These are phyloP conservation scores for Hemiscyllium ocellatum DNA, from an alignment of 2,113 vertebrate species.

Conservation along the genomic window DNA sequence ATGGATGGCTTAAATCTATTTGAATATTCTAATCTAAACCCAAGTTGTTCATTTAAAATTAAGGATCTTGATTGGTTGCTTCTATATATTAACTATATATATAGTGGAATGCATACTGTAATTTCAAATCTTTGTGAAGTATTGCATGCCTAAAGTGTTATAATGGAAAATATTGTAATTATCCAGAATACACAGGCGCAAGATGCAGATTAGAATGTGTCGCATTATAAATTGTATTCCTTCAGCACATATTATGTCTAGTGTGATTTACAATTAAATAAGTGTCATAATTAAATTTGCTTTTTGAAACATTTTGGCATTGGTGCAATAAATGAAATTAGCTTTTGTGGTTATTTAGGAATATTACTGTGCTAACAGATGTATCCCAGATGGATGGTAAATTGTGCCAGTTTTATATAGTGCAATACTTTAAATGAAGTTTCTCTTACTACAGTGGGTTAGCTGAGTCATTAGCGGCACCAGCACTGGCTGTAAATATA, in stretches of 20 bases:
- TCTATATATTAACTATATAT: background rate
- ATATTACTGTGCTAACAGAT: background rate
- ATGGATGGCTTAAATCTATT: background rate
- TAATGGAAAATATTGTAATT: background rate
- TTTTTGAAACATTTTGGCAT: constrained; percentile 9
- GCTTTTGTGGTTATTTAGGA: constrained; percentile 24
- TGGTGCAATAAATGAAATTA: background rate
- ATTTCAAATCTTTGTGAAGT: background rate
- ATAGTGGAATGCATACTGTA: background rate
- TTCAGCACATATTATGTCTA: background rate
- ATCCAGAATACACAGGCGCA: background rate
- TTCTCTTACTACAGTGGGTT: background rate
- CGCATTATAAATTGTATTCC: background rate
- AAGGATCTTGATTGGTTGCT: background rate
- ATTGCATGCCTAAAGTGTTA: background rate
- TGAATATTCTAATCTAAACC: background rate
- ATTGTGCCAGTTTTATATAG: constrained; percentile 5
- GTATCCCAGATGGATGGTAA: constrained; percentile 32
- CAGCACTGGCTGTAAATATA: background rate
- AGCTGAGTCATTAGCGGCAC: background rate
- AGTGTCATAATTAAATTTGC: constrained; percentile 15
- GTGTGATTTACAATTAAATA: background rate
- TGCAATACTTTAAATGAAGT: background rate
- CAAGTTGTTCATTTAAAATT: background rate
- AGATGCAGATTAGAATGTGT: background rate